Conservation (phyloP, 2,113 vertebrate species). For the Mionectes macconnelli region DNA sequence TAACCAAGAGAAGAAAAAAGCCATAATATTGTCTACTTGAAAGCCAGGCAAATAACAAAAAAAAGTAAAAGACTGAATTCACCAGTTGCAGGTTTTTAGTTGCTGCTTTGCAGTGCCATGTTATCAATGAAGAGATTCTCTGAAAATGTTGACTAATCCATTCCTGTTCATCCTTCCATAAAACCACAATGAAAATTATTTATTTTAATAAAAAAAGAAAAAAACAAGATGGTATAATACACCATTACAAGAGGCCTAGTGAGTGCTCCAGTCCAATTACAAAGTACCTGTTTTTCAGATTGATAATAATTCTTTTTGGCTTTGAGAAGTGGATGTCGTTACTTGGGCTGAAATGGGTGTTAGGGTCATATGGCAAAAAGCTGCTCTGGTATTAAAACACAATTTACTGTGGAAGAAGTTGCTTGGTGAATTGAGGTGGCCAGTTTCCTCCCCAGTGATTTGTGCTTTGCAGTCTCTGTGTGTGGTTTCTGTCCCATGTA, state of each 20-base stretch:
- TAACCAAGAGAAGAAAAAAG: background rate
- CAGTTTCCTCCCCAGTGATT: background rate
- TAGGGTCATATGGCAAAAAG: background rate
- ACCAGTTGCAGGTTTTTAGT: background rate
- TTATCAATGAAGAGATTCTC: conserved; percentile 20
- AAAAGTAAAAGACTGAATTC: background rate
- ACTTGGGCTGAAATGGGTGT: background rate
- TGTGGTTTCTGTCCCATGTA: background rate
- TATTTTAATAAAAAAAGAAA: conserved; percentile 50
- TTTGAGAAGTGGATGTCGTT: background rate
- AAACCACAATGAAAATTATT: conserved; percentile 36
- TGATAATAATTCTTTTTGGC: conserved; percentile 1
- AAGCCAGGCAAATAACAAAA: background rate
- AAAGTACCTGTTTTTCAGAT: background rate
- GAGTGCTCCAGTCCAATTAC: background rate
- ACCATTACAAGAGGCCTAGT: background rate
- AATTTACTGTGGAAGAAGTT: background rate
- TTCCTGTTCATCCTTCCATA: conserved; percentile 45
- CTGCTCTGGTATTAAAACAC: background rate
- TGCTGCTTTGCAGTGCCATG: background rate
- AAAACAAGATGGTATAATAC: background rate
- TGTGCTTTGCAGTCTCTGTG: background rate
- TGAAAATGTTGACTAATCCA: conserved; percentile 43
- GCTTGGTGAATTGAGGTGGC: background rate
- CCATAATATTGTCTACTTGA: background rate